Evolutionary conservation across 2,797 vertebrate genomes (phyloP).

Genomic region (Tenualosa ilisha): DNA sequence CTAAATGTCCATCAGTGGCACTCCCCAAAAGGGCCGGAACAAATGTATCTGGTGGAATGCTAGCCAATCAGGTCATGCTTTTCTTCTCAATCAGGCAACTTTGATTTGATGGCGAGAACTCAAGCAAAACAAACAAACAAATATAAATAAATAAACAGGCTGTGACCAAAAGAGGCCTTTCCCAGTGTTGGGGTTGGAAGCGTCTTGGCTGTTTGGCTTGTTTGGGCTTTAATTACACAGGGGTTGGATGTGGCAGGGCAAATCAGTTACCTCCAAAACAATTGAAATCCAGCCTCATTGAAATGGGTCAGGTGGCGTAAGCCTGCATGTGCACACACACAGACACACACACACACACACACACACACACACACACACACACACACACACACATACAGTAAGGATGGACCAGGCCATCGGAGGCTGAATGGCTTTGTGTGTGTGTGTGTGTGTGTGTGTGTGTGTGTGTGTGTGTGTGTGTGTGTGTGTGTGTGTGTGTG

Average conservation of each 20-base stretch:
- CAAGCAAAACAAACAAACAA: slow-evolving; percentile 35
- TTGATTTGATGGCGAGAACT: slow-evolving; percentile 56
- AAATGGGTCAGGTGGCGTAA: slow-evolving; percentile 7
- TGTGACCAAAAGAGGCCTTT: background rate
- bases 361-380: background rate
- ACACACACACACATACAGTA: background rate
- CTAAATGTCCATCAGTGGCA: slow-evolving; percentile 41
- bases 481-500: too few relatives aligned
- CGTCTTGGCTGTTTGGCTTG: background rate
- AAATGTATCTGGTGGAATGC: slow-evolving; percentile 52
- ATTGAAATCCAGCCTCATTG: background rate
- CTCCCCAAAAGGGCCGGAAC: slow-evolving; percentile 8
- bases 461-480: background rate
- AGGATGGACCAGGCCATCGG: background rate
- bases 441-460: background rate
- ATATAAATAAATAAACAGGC: slow-evolving; percentile 9
- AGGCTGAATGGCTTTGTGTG: background rate
- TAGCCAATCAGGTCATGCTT: slow-evolving; percentile 61
- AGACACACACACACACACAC: background rate
- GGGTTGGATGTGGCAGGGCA: slow-evolving; percentile 16
- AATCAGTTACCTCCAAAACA: background rate
- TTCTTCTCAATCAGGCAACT: slow-evolving; percentile 60
- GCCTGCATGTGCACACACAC: background rate
- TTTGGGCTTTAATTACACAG: slow-evolving; percentile 14
- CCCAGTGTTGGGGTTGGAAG: background rate